Evolutionary conservation across 2,113 vertebrate genomes (phyloP).

Genomic region (Equus przewalskii): DNA sequence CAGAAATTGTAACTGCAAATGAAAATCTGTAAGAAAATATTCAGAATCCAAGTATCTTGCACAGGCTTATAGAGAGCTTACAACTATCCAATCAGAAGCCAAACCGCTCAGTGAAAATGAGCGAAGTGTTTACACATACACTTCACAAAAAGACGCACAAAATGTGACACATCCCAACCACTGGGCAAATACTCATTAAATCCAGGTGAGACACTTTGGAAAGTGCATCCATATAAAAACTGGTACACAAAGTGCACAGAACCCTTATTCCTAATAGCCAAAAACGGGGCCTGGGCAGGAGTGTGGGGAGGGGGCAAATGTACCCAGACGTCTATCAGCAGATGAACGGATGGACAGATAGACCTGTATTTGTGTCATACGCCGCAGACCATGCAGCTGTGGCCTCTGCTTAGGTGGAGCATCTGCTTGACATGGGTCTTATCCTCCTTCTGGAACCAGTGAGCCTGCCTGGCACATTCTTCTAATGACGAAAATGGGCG

Average conservation of each 20-base stretch:
- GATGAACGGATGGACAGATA: background rate
- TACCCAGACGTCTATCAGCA: background rate
- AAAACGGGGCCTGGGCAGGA: background rate
- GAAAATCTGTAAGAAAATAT: background rate
- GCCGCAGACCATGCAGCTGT: background rate
- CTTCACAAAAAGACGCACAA: background rate
- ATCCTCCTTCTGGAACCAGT: background rate
- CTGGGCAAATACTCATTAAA: background rate
- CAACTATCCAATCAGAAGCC: background rate
- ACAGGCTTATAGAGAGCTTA: background rate
- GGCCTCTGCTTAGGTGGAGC: background rate
- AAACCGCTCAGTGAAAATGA: background rate
- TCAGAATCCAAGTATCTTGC: background rate
- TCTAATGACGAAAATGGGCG: background rate
- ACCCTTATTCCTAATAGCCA: background rate
- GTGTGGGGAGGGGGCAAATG: background rate
- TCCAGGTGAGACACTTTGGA: background rate
- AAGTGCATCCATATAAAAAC: background rate
- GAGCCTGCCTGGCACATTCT: background rate
- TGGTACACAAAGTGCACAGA: background rate
- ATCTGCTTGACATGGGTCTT: background rate
- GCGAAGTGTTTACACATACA: background rate
- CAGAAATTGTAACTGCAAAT: background rate
- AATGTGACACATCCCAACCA: background rate
- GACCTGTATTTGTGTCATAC: background rate